Evolutionary conservation across 1,140 invertebrate species (phyloP).

Genomic region (Lordiphosa mommai): DNA sequence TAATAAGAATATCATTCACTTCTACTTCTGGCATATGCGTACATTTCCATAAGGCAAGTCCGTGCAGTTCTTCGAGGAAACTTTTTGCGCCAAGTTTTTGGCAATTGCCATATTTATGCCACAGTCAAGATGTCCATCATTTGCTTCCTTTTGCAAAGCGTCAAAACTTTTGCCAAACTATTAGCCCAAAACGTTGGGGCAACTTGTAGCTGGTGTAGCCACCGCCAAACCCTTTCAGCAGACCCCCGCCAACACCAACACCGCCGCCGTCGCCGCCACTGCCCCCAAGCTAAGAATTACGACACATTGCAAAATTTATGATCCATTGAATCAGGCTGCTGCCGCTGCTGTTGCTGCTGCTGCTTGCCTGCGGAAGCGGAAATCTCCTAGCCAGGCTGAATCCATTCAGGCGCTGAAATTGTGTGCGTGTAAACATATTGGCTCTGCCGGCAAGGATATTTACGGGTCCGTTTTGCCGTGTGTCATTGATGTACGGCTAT

Average conservation of each 20-base stretch:
- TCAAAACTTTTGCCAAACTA: constrained; percentile 60
- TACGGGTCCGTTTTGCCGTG: constrained; percentile 49
- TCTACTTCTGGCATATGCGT: not conserved
- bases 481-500: constrained; percentile 73
- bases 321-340: constrained; percentile 54
- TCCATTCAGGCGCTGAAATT: constrained; percentile 39
- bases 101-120: constrained; percentile 50
- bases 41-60: no score
- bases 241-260: not conserved
- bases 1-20: no score
- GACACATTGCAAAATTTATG: constrained; percentile 63
- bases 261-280: no score
- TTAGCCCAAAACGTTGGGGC: constrained; percentile 61
- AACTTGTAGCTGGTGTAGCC: constrained; percentile 52
- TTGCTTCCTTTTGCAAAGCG: constrained; percentile 15
- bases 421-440: constrained; percentile 76
- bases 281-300: constrained; percentile 55
- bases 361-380: constrained; percentile 15
- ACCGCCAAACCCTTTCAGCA: not conserved
- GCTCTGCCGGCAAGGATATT: constrained; percentile 59
- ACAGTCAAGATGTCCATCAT: constrained; percentile 45
- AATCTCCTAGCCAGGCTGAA: constrained; percentile 6
- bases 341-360: not conserved
- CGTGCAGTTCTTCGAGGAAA: constrained; percentile 8
- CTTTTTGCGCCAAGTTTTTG: constrained; percentile 34